Conservation (phyloP, 2,113 vertebrate species). For the Epinephelus moara region DNA sequence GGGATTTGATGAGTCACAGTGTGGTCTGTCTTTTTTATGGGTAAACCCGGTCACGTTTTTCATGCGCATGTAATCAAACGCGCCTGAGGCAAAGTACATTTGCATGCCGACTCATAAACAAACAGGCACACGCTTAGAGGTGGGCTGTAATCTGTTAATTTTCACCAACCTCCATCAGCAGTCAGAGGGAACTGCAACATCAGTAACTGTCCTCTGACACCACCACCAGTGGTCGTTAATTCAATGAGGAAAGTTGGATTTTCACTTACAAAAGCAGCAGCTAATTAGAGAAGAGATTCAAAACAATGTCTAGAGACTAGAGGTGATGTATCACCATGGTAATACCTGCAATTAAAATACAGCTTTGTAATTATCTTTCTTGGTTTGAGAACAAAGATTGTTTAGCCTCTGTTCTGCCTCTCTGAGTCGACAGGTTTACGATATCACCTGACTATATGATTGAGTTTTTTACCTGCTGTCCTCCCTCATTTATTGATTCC, state of each 20-base stretch:
- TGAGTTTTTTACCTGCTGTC: conserved; percentile 27
- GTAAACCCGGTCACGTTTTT: conserved; percentile 23
- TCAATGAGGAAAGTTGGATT: background rate
- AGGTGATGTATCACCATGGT: conserved; percentile 6
- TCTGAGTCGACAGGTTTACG: conserved; percentile 2
- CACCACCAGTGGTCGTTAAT: background rate
- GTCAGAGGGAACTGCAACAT: background rate
- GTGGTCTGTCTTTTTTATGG: conserved; percentile 17
- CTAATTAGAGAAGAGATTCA: background rate
- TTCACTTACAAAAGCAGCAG: background rate
- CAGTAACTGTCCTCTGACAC: conserved; percentile 7
- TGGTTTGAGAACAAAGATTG: background rate
- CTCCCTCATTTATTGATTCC: conserved; percentile 48
- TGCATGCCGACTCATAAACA: conserved; percentile 33
- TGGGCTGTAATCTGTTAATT: conserved; percentile 34
- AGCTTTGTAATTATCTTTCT: background rate
- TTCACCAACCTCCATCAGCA: conserved; percentile 16
- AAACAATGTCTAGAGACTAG: background rate
- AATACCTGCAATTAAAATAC: background rate
- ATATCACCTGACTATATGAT: conserved; percentile 8
- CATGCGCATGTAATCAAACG: conserved; percentile 22
- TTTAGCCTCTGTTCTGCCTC: background rate
- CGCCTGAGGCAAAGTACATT: conserved; percentile 37
- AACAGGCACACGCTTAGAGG: conserved; percentile 9
- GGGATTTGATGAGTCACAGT: conserved; percentile 33